phyloP scores from a whole-genome alignment of 2,888 invertebrate genomes.

The Drosophila melanosoma region DNA sequence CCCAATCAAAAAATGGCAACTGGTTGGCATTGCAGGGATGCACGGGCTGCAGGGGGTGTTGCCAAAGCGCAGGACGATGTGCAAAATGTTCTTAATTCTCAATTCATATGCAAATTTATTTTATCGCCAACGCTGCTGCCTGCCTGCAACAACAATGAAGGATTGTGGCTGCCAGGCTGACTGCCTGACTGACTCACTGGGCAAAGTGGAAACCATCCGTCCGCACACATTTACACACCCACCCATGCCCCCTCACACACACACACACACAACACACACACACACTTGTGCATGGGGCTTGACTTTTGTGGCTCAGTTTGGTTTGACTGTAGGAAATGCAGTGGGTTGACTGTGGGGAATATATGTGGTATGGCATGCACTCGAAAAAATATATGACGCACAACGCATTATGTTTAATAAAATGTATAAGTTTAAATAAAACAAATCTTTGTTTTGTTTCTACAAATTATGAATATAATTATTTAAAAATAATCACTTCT shows the following conservation, averaged over 20 bases:
- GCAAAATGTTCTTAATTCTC: conserved; percentile 85
- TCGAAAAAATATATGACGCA: not conserved
- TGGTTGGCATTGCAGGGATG: conserved; percentile 49
- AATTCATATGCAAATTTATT: conserved; percentile 85
- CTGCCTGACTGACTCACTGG: conserved; percentile 60
- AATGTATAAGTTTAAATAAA: not conserved
- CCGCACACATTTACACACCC: conserved; percentile 32
- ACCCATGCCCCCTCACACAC: conserved; percentile 1
- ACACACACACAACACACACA: conserved; percentile 17
- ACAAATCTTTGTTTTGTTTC: not conserved
- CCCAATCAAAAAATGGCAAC: conserved; percentile 70
- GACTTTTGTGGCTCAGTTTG: conserved; percentile 62
- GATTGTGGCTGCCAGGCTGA: conserved; percentile 65
- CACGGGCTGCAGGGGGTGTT: not conserved
- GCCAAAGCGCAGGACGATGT: conserved; percentile 71
- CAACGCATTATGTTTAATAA: not conserved
- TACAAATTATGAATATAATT: no score
- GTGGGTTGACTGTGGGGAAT: conserved; percentile 16
- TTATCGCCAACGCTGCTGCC: conserved; percentile 80
- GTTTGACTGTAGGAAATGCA: conserved; percentile 35
- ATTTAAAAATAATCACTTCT: not conserved
- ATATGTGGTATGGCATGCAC: conserved; percentile 4
- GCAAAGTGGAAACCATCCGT: conserved; percentile 40
- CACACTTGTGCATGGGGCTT: conserved; percentile 46
- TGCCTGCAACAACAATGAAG: conserved; percentile 75